Percentiles rank a stretch among this genome's conserved stretches.
Conservation (phyloP, 2,797 vertebrate species). For the Phoeniculus purpureus region DNA sequence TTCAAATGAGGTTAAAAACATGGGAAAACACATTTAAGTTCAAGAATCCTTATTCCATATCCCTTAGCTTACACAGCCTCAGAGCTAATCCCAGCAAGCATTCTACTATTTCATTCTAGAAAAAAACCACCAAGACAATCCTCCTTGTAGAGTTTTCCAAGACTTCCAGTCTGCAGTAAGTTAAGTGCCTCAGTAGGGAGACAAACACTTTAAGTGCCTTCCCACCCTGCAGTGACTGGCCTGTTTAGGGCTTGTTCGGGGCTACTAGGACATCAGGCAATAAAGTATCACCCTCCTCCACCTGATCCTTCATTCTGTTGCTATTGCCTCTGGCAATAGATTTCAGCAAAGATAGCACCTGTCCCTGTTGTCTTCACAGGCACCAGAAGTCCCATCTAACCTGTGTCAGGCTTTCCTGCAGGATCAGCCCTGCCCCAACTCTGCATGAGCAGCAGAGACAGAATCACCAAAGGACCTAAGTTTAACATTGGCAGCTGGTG, state of each 20-base stretch:
- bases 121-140: not conserved
- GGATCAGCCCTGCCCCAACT: not conserved
- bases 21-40: not conserved
- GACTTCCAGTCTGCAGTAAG: not conserved
- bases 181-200: not conserved
- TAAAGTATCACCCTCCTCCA: not conserved
- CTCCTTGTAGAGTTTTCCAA: not conserved
- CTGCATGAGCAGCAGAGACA: accelerated
- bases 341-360: not conserved
- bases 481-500: not conserved
- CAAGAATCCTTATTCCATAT: not conserved
- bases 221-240: not conserved
- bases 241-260: not conserved
- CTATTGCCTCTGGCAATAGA: not conserved
- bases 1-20: not conserved
- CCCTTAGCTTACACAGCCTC: not conserved
- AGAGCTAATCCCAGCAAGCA: not conserved
- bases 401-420: not conserved
- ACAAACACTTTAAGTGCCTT: not conserved
- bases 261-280: accelerated
- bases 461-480: not conserved
- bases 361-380: not conserved
- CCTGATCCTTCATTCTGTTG: not conserved
- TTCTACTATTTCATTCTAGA: not conserved
- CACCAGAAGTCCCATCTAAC: not conserved